Conservation (phyloP, 2,113 vertebrate genomes). For the cattle (Bos taurus) region ARS-UCD2.0 NC_037328.1:100302501-100303000, state of each 20-base stretch:
- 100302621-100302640: rapidly evolving
- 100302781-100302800: not conserved
- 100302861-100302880: not conserved
- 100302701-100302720: not conserved
- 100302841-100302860: not conserved
- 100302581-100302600: not conserved
- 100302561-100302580: not conserved
- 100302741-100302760: not conserved
- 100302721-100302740: not conserved
- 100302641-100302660: not conserved
- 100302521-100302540: not conserved
- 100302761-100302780: not conserved
- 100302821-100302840: not conserved
- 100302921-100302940: not conserved
- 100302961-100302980: not conserved
- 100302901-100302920: not conserved
- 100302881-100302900: not conserved
- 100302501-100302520: not conserved
- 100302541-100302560: not conserved
- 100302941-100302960: not conserved
- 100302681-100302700: not conserved
- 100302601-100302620: not conserved
- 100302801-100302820: not conserved
- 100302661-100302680: not conserved
- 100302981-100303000: not conserved